Evolutionary conservation across 64 coral and sea anemone species (phyloP).

Genomic region (Pocillopora verrucosa): DNA sequence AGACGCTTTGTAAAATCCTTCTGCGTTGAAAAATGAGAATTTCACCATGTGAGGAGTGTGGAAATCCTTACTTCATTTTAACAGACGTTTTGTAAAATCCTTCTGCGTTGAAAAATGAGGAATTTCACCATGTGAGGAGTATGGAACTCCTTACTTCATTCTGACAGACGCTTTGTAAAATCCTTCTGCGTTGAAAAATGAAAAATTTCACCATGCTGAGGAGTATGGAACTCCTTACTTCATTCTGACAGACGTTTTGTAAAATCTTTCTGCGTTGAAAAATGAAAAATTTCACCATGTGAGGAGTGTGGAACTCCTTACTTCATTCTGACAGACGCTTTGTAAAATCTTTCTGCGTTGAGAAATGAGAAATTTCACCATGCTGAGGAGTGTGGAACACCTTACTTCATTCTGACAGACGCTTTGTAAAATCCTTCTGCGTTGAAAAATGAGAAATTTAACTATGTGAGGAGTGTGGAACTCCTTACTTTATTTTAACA

Average conservation of each 20-base stretch:
- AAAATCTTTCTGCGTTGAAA: slow-evolving; percentile 57
- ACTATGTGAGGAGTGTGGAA: too few species aligned
- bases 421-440: slow-evolving; percentile 63
- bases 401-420: slow-evolving; percentile 29
- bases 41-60: too few species aligned
- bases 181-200: slow-evolving; percentile 52
- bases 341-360: slow-evolving; percentile 56
- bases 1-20: slow-evolving; percentile 68
- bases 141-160: too few species aligned
- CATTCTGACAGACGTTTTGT: slow-evolving; percentile 46
- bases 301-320: too few species aligned
- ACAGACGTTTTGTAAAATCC: slow-evolving; percentile 68
- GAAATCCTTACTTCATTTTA: too few species aligned
- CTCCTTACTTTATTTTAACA: slow-evolving; percentile 19
- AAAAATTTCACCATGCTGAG: background rate
- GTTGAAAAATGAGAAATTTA: slow-evolving; percentile 30
- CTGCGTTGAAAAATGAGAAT: slow-evolving; percentile 28
- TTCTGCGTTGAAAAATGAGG: slow-evolving; percentile 38
- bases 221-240: too few species aligned
- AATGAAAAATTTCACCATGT: slow-evolving; percentile 1
- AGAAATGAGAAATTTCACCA: slow-evolving; percentile 17
- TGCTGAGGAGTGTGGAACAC: too few species aligned
- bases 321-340: slow-evolving; percentile 46
- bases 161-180: slow-evolving; percentile 61
- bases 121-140: too few species aligned